Conservation (phyloP, 1,140 invertebrate species). For the Papilio polyxenes region DNA sequence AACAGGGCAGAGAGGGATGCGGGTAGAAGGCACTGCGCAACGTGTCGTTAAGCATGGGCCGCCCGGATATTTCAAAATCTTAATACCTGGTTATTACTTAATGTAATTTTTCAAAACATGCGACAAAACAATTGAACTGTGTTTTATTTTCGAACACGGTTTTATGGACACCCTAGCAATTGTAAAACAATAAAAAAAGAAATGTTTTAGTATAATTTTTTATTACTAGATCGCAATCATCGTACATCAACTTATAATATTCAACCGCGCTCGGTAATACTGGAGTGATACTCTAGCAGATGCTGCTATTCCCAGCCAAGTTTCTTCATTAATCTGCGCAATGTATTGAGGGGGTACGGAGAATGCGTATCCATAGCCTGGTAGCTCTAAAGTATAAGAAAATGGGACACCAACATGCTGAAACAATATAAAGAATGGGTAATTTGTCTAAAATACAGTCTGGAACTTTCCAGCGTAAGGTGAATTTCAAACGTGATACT, state of each 20-base stretch:
- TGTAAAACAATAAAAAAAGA: background rate
- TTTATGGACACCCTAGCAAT: background rate
- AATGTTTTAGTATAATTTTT: background rate
- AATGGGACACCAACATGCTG: conserved; percentile 80
- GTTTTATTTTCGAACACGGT: no score
- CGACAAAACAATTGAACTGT: no score
- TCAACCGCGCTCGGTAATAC: conserved; percentile 46
- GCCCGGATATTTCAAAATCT: no score
- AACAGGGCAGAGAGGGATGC: no score
- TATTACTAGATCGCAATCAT: background rate
- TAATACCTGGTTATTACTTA: no score
- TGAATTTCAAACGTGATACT: background rate
- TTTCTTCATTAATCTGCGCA: conserved; percentile 87
- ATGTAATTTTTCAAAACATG: no score
- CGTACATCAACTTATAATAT: background rate
- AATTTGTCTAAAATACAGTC: background rate
- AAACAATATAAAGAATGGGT: conserved; percentile 35
- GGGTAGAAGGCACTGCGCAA: no score
- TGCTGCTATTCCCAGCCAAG: conserved; percentile 82
- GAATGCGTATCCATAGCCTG: conserved; percentile 86
- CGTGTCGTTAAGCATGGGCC: no score
- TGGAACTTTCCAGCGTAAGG: background rate
- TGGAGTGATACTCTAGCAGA: conserved; percentile 56
- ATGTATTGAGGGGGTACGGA: conserved; percentile 86
- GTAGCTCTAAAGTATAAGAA: conserved; percentile 85